A percentile compares a stretch with the other conserved stretches of the same genome.
These are phyloP conservation scores for Parus major DNA, from an alignment of 2,113 vertebrate species.

Conservation along the genomic window DNA sequence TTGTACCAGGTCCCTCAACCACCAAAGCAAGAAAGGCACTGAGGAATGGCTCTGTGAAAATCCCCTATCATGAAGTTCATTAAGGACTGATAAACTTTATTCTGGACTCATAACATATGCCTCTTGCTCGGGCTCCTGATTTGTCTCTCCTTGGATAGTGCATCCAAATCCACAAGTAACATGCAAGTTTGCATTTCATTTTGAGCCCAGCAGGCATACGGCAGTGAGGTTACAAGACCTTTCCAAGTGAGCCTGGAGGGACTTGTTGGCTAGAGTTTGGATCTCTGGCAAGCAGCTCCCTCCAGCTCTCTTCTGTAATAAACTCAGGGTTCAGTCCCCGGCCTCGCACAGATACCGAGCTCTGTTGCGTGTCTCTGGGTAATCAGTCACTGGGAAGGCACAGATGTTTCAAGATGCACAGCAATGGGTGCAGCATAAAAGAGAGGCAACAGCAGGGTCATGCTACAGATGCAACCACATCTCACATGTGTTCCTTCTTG, in stretches of 20 bases:
- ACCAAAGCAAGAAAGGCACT: not conserved
- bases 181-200: slow-evolving; percentile 66
- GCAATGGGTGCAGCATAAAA: slow-evolving; percentile 28
- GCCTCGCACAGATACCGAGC: slow-evolving; percentile 21
- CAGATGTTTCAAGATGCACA: slow-evolving; percentile 51
- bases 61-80: not conserved
- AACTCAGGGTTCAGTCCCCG: slow-evolving; percentile 58
- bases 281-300: slow-evolving; percentile 59
- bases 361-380: slow-evolving; percentile 51
- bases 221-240: slow-evolving; percentile 56
- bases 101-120: not conserved
- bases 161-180: slow-evolving; percentile 52
- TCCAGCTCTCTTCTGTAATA: slow-evolving; percentile 59
- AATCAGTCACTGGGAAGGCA: slow-evolving; percentile 56
- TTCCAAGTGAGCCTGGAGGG: slow-evolving; percentile 68
- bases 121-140: not conserved
- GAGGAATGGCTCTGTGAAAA: not conserved
- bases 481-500: not conserved
- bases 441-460: slow-evolving; percentile 51
- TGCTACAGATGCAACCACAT: slow-evolving; percentile 34
- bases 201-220: slow-evolving; percentile 63
- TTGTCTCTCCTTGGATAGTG: not conserved
- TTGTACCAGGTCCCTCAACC: not conserved
- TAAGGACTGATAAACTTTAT: not conserved
- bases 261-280: slow-evolving; percentile 61